These are phyloP conservation scores for Ochlodes sylvanus DNA, from an alignment of 2,888 invertebrate genomes.

Conservation along the genomic window DNA sequence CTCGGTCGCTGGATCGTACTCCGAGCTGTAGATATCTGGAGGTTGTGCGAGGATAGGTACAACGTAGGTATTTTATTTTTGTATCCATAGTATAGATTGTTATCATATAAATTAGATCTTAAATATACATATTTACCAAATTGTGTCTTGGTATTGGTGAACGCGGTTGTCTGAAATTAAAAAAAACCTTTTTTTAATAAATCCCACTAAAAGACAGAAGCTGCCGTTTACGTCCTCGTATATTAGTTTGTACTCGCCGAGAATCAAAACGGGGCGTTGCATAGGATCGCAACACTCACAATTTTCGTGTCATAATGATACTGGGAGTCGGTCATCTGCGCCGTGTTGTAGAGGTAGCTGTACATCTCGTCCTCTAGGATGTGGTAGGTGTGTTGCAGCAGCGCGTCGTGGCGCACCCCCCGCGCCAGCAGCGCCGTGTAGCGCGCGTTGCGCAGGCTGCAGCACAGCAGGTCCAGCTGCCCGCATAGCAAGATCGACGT, in stretches of 20 bases:
- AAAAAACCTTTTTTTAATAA: constrained; percentile 1
- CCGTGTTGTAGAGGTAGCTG: constrained; percentile 62
- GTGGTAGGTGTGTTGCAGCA: constrained; percentile 48
- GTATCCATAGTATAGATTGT: too few species aligned
- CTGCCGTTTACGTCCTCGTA: too few species aligned
- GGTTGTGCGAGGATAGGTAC: neutral
- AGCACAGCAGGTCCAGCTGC: constrained; percentile 73
- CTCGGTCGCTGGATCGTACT: constrained; percentile 59
- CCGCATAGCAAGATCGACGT: constrained; percentile 75
- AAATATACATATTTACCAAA: constrained; percentile 59
- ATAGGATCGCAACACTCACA: constrained; percentile 46
- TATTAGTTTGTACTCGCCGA: too few species aligned
- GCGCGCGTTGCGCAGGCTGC: constrained; percentile 69
- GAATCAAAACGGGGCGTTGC: neutral
- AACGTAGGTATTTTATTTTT: too few species aligned
- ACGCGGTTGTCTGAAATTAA: constrained; percentile 49
- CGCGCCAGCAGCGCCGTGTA: constrained; percentile 64
- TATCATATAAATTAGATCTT: neutral
- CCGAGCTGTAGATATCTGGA: constrained; percentile 64
- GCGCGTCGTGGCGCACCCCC: constrained; percentile 55
- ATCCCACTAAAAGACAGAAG: too few species aligned
- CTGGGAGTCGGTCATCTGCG: constrained; percentile 58
- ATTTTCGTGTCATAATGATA: constrained; percentile 64
- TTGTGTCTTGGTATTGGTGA: constrained; percentile 45
- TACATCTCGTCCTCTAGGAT: constrained; percentile 63